Conservation (phyloP, 92 coral and sea anemone genomes). For the Zoanthus solanderi region DNA sequence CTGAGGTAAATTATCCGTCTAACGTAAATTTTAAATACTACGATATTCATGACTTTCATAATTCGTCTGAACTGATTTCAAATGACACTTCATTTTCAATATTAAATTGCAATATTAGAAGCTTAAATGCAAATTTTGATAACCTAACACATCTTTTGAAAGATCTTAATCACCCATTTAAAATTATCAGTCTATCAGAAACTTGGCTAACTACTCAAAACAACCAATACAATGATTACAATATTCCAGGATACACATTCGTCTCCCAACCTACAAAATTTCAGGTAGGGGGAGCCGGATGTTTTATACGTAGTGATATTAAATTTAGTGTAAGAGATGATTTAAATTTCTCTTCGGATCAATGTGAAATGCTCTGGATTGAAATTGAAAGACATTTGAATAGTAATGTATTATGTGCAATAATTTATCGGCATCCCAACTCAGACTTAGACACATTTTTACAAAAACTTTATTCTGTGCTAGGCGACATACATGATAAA, state of each 20-base stretch:
- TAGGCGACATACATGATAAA: conserved; percentile 32
- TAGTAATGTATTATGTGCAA: conserved; percentile 32
- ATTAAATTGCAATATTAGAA: conserved; percentile 62
- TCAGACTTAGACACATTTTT: conserved; percentile 18
- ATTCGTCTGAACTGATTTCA: conserved; percentile 19
- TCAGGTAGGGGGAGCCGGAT: conserved; percentile 63
- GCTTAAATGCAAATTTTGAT: conserved; percentile 65
- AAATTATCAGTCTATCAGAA: conserved; percentile 63
- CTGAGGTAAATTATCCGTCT: conserved; percentile 37
- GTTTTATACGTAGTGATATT: conserved; percentile 50
- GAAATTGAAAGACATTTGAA: conserved; percentile 34
- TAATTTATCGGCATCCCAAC: conserved; percentile 44
- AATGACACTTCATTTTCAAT: conserved; percentile 42
- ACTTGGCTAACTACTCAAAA: conserved; percentile 52
- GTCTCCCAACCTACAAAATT: conserved; percentile 59
- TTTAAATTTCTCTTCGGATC: conserved; percentile 21
- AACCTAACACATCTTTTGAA: conserved; percentile 35
- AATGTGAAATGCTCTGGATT: conserved; percentile 45
- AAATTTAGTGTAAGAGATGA: conserved; percentile 41
- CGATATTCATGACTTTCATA: conserved; percentile 19
- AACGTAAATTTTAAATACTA: conserved; percentile 30
- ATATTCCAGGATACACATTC: conserved; percentile 58
- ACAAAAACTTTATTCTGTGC: conserved; percentile 34
- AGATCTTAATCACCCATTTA: conserved; percentile 51
- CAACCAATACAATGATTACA: neutral